Base-by-base conservation (phyloP, 2,888 invertebrate genomes). In the Cheilosia scutellata region DNA sequence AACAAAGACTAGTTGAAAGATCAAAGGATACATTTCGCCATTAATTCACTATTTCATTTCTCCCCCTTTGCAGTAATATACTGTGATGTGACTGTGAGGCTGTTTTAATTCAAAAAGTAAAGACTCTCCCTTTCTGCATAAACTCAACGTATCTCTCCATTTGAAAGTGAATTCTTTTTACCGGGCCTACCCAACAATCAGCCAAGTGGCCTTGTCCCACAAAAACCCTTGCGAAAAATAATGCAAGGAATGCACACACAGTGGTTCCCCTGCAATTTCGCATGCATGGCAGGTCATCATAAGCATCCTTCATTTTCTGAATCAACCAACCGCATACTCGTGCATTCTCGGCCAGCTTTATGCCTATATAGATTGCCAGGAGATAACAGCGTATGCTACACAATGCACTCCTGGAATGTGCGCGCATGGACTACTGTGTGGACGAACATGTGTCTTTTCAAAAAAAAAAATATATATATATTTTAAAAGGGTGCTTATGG, bases 221-320 rank as follows among this genome's bases (percentile, higher is more conserved):
- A 62, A 63, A 51, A 65, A 49, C 49, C 51, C 20, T 53, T 44
- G 44, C 53, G 47, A 55, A 49, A 66, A 47, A 65, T 55, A 72
- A 66, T 76, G 58, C 42, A 82, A 57, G 42, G 42, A 70, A 63
- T 76, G 75, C 68, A 58, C 63, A 76, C 60, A 66, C 58, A 53
- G 51, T 51, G 40, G 49, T 31, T 55, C 70, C 76, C 29, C 72
- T 72, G 60, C 66, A 68, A 78, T 83, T 68, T 83, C 72, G 72
- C 83, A 83, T 83, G 72, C 83, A 78, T 68, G 83, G 74, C 78
- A 83, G 83, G 83, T 83, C 83, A 78, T 83, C 83, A 83, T 78
- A 78, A 83, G 83, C 60, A 83, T 83, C 68, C 78, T 83, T 78
- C 78, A 78, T 78, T 77, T 60, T 72, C 37, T 49, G 57, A 71